These are phyloP conservation scores for Nemapogon koenigi DNA, from an alignment of 2,888 invertebrate genomes.

Conservation along the genomic window DNA sequence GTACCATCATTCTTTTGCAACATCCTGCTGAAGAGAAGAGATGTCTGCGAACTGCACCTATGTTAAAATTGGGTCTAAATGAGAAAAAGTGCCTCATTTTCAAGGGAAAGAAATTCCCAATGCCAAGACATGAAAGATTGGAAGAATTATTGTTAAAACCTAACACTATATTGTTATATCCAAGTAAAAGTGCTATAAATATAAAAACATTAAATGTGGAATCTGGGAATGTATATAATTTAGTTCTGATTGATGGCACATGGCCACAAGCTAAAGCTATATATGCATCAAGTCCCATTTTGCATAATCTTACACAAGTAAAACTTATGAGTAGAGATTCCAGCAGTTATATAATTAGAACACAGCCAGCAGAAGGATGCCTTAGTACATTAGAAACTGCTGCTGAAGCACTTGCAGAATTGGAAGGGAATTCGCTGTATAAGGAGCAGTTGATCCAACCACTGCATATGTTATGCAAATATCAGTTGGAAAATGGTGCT, in stretches of 20 bases:
- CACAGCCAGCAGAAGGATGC: slow-evolving; percentile 91
- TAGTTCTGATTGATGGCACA: slow-evolving; percentile 90
- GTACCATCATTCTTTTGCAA: slow-evolving; percentile 82
- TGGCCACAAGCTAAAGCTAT: slow-evolving; percentile 96
- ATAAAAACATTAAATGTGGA: slow-evolving; percentile 59
- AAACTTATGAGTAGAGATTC: slow-evolving; percentile 74
- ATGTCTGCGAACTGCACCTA: slow-evolving; percentile 87
- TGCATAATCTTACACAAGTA: slow-evolving; percentile 80
- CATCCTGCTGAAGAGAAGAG: slow-evolving; percentile 94
- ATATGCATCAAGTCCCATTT: slow-evolving; percentile 79
- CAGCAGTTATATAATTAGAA: slow-evolving; percentile 91
- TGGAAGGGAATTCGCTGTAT: slow-evolving; percentile 75
- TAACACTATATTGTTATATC: slow-evolving; percentile 81
- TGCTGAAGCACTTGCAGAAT: slow-evolving; percentile 76
- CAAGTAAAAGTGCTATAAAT: slow-evolving; percentile 76
- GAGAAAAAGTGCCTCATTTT: slow-evolving; percentile 78
- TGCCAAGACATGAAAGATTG: slow-evolving; percentile 69
- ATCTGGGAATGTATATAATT: slow-evolving; percentile 67
- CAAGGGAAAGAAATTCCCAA: slow-evolving; percentile 86
- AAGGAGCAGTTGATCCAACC: slow-evolving; percentile 76
- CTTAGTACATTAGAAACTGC: slow-evolving; percentile 90
- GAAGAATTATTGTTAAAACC: slow-evolving; percentile 68
- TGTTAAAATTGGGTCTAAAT: slow-evolving; percentile 79
- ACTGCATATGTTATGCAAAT: slow-evolving; percentile 82
- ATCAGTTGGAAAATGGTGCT: slow-evolving; percentile 89